Evolutionary conservation across 2,113 vertebrate genomes (phyloP), one percentile per base, ranked within the genome.

Genomic region (Zapus hudsonius): DNA sequence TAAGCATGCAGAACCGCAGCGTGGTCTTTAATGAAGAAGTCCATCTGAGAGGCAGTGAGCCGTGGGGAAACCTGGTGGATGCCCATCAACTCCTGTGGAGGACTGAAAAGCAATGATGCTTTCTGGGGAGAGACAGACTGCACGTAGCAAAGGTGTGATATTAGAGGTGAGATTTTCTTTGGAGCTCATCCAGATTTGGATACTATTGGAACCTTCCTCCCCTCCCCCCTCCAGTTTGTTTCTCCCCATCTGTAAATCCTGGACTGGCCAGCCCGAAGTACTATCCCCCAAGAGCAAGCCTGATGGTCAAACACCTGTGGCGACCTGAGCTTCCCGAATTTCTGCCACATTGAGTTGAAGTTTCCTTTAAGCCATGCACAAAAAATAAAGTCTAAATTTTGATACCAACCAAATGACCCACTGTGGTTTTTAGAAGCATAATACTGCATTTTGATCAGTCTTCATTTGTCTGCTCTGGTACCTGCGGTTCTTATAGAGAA

Each of bases 321-420:
- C 70, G 81, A 97, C 52, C 87, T 84, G 84, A 76, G 85, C 91
- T 92, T 96, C 92, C 92, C 57, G 78, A 90, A 88, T 87, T 94
- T 96, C 96, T 97, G 96, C 94, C 95, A 96, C 97, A 94, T 87
- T 93, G 78, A 76, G 33, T 80, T 94, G 82, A 95, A 97, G 94
- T 89, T 95, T 94, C 92, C 89, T 97, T 95, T 97, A 25, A 92
- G 40, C 95, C 42, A 55, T 92, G 95, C 90, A 92, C 92, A 94
- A 97, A 98, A 97, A 98, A 94, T 97, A 94, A 97, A 97, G 87
- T 96, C 95, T 95, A 96, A 97, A 98, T 96, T 97, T 96, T 90
- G 33, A 96, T 96, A 90, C 70, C 83, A 97, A 96, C 92, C 87
- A 85, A 97, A 96, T 89, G 92, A 95, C 84, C 80, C 38, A 22